Percentiles rank a stretch among this genome's conserved stretches.
These are phyloP conservation scores for Diorhabda elongata DNA, from an alignment of 1,140 invertebrate species.

Conservation along the genomic window DNA sequence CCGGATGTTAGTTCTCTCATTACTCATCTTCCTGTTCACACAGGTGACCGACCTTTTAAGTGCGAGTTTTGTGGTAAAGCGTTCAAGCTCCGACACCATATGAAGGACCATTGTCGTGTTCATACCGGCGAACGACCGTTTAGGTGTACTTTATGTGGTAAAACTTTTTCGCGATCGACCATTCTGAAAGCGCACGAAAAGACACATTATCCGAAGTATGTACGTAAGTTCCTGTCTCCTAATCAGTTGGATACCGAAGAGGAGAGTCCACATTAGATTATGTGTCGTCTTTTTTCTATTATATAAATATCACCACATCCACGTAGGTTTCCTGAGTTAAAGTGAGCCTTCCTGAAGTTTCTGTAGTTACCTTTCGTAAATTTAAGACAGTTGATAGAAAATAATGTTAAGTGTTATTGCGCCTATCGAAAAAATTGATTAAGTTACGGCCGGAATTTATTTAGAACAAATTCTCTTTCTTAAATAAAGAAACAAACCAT, in stretches of 20 bases:
- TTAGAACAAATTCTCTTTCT: too few species aligned
- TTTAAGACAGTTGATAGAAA: not conserved
- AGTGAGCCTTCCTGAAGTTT: constrained; percentile 5
- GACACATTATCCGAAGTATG: constrained; percentile 86
- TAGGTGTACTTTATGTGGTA: constrained; percentile 80
- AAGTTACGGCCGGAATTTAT: too few species aligned
- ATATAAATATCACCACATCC: constrained; percentile 11
- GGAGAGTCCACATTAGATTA: constrained; percentile 62
- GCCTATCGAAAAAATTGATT: too few species aligned
- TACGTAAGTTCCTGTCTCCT: constrained; percentile 78
- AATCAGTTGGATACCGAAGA: constrained; percentile 77
- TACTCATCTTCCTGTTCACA: constrained; percentile 80
- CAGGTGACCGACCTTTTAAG: constrained; percentile 82
- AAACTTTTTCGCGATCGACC: constrained; percentile 83
- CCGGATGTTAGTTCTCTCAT: constrained; percentile 82
- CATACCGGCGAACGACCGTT: constrained; percentile 88
- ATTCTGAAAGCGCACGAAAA: constrained; percentile 89
- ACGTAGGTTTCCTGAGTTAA: constrained; percentile 11
- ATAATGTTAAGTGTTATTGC: too few species aligned
- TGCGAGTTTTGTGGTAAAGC: constrained; percentile 88
- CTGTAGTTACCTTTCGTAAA: not conserved
- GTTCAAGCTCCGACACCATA: constrained; percentile 84
- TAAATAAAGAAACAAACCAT: too few species aligned
- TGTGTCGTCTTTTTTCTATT: constrained; percentile 8
- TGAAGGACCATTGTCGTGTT: constrained; percentile 89